Evolutionary conservation across 2,888 invertebrate genomes (phyloP).

Genomic region (Tenodera sinensis): DNA sequence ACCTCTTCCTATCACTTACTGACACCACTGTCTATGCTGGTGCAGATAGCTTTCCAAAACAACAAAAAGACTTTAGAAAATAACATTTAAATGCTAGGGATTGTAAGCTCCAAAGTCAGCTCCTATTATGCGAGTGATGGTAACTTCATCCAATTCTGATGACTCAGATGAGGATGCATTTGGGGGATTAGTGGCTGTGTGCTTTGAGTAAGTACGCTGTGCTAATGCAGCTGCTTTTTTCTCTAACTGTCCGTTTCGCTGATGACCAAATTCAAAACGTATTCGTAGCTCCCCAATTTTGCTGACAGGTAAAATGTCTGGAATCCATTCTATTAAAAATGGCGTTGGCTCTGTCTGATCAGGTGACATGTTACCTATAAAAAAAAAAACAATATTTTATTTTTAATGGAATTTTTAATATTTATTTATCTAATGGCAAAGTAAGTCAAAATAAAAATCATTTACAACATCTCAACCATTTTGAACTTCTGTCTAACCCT

Average conservation of each 20-base stretch:
- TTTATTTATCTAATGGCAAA: no score
- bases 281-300: conserved; percentile 69
- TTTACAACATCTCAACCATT: no score
- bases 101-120: background rate
- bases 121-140: background rate
- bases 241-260: conserved; percentile 49
- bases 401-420: background rate
- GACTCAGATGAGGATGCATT: background rate
- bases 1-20: background rate
- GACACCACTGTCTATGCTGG: background rate
- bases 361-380: conserved; percentile 49
- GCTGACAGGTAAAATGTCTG: conserved; percentile 64
- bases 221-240: background rate
- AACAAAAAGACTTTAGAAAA: background rate
- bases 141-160: background rate
- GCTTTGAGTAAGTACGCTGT: background rate
- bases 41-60: background rate
- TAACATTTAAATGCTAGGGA: background rate
- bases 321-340: conserved; percentile 73
- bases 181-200: background rate
- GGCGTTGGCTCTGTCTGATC: conserved; percentile 59
- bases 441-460: no score
- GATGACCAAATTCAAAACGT: conserved; percentile 67
- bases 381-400: no score
- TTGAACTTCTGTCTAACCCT: no score